These are phyloP conservation scores for Bombus soroeensis DNA, from an alignment of 1,140 invertebrate genomes.

Conservation along the genomic window DNA sequence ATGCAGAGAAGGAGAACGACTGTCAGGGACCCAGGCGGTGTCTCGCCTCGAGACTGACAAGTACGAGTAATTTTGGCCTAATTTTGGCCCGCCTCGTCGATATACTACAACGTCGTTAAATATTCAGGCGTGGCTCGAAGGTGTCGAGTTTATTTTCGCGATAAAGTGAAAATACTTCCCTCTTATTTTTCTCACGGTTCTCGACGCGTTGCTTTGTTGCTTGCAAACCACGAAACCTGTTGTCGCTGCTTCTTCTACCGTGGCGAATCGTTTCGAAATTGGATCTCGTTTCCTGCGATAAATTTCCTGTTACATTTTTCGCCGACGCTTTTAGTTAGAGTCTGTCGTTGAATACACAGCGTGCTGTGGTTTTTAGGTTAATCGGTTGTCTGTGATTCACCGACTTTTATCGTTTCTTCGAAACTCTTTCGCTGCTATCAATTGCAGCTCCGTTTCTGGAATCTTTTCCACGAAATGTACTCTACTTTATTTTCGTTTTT, in stretches of 20 bases:
- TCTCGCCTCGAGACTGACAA: not conserved
- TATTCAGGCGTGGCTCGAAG: not conserved
- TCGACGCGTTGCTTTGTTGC: not conserved
- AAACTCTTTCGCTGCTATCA: no score
- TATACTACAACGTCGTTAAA: not conserved
- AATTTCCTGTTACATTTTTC: not conserved
- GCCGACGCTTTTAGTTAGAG: not conserved
- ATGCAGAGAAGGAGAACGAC: not conserved
- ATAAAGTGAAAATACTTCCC: slow-evolving; percentile 18
- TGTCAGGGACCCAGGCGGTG: not conserved
- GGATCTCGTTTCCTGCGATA: slow-evolving; percentile 5
- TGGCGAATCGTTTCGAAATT: not conserved
- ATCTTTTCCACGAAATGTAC: no score
- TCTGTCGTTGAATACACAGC: not conserved
- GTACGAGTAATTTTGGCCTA: slow-evolving; percentile 8
- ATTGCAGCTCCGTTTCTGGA: no score
- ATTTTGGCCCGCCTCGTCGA: slow-evolving; percentile 5
- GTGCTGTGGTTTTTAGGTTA: not conserved
- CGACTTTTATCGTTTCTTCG: not conserved
- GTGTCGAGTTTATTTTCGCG: slow-evolving; percentile 37
- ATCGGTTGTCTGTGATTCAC: not conserved
- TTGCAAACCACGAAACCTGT: not conserved
- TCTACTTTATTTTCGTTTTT: no score
- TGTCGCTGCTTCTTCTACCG: not conserved
- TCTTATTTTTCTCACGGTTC: not conserved